Base-by-base conservation (phyloP, 2,113 vertebrate species). In the Saimiri boliviensis region DNA sequence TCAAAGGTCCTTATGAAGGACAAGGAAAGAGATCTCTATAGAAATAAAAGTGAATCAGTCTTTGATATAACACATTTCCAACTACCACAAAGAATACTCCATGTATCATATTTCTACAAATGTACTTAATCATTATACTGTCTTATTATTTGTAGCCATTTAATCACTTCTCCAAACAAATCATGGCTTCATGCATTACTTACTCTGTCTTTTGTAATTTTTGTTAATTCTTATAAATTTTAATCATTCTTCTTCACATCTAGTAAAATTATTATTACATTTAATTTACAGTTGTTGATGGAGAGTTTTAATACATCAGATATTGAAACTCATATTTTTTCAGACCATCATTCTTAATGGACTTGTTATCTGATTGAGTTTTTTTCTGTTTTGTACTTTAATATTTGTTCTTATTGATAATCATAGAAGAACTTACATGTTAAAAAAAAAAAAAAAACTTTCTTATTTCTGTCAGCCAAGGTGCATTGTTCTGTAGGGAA, bases 321-420 rank as follows among this genome's bases (percentile, higher is more conserved):
- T 76, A 58, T 11, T 86, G 30, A 92, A 94, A 96, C 35, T 96
- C 17, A 83, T 77, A 32, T 83, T 96, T 97, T 95, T 96, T 30
- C 27, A 96, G 10, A 92, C 8, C 9, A 77, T 56, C 25, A n/a
- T 1, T 95, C 32, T 84, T 85, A 91, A 83, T 96, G 37, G 13
- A 81, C 32, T 96, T 96, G 91, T 49, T 93, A 94, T 96, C 86
- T 92, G 58, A 91, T 25, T 74, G 76, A 58, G 58, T 16, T 74
- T 32, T 71, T 94, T 86, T 60, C 21, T 79, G 23, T 86, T 94
- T 93, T 95, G 2, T 1, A 90, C 40, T 86, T 97, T 92, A 94
- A 83, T 96, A 96, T 94, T 89, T 93, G 35, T 30, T 92, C 47
- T 94, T 96, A 70, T 70, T 91, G 85, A 89, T 86, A 91, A 84